Evolutionary conservation across 2,888 invertebrate species (phyloP).

Genomic region (Patella ulyssiponensis): DNA sequence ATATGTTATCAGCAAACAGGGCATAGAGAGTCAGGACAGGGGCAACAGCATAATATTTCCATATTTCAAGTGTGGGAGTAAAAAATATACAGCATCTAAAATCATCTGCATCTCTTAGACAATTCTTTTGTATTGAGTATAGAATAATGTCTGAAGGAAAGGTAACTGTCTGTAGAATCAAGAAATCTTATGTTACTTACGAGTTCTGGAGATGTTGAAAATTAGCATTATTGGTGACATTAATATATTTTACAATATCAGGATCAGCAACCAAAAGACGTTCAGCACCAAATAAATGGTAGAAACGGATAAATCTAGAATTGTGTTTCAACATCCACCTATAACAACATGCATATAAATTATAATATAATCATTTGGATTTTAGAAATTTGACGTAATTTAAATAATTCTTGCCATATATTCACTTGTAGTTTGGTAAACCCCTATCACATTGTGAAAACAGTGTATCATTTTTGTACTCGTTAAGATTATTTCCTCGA

Average conservation of each 20-base stretch:
- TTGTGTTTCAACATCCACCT: conserved; percentile 57
- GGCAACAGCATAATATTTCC: too few relatives aligned
- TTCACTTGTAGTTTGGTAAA: background rate
- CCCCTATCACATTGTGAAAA: background rate
- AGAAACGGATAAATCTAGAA: conserved; percentile 56
- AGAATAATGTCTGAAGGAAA: too few relatives aligned
- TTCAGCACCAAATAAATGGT: conserved; percentile 56
- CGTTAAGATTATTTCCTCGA: background rate
- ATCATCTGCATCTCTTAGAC: too few relatives aligned
- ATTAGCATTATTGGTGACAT: conserved; percentile 61
- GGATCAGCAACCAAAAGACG: conserved; percentile 61
- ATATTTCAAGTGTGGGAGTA: too few relatives aligned
- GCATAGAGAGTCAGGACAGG: too few relatives aligned
- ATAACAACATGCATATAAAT: background rate
- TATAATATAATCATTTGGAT: too few relatives aligned
- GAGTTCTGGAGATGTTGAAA: conserved; percentile 35
- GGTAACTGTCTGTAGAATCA: too few relatives aligned
- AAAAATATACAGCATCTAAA: too few relatives aligned
- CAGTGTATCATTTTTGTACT: background rate
- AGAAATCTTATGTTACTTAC: conserved; percentile 1
- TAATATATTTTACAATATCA: conserved; percentile 52
- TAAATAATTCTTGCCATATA: background rate
- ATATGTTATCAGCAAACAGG: too few relatives aligned
- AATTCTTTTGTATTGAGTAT: too few relatives aligned
- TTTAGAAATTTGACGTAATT: background rate